These are phyloP conservation scores for Ctenodactylus gundi DNA, from an alignment of 2,113 vertebrate species.

Conservation along the genomic window DNA sequence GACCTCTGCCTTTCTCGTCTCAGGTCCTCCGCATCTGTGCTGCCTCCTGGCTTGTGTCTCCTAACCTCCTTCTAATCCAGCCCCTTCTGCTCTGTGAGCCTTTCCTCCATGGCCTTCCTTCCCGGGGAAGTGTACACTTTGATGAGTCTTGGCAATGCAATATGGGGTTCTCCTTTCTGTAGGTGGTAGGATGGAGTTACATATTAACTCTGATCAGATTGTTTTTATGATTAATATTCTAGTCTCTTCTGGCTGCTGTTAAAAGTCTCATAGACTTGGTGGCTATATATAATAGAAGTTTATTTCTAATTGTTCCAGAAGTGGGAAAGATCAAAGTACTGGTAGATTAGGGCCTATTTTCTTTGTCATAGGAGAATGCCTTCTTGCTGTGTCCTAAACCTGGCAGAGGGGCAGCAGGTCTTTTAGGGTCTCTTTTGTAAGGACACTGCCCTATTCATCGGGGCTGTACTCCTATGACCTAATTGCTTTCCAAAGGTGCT, in stretches of 20 bases:
- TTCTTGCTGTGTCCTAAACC: no score
- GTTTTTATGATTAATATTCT: neutral
- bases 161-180: neutral
- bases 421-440: neutral
- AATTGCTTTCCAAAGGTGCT: neutral
- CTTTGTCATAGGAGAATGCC: neutral
- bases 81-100: neutral
- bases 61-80: neutral
- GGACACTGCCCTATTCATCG: neutral
- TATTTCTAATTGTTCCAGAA: neutral
- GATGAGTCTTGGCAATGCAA: neutral
- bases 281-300: neutral
- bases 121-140: neutral
- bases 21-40: neutral
- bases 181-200: neutral
- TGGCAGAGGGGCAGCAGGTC: neutral
- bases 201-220: no score
- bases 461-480: neutral
- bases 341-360: neutral
- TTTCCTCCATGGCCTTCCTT: rapidly evolving
- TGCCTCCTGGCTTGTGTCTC: neutral
- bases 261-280: neutral
- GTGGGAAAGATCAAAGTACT: neutral
- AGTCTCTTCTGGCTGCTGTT: neutral
- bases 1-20: neutral